phyloP scores from a whole-genome alignment of 2,113 vertebrate genomes.

The Leucopternis melanops region DNA sequence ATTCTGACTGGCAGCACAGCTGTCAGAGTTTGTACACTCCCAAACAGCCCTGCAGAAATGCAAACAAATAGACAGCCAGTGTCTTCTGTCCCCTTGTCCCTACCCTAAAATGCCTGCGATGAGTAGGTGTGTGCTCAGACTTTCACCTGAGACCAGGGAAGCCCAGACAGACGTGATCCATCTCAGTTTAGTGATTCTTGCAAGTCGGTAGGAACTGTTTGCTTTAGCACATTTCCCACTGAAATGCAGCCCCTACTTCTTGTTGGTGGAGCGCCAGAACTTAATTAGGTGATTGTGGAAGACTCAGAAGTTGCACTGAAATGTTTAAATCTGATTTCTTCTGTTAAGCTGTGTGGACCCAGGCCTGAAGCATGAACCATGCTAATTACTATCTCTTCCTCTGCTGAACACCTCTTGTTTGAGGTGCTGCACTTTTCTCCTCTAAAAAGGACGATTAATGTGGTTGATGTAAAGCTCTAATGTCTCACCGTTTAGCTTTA shows the following conservation, averaged over 20 bases:
- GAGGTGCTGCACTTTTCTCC: neutral
- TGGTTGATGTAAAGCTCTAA: neutral
- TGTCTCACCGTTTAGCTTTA: neutral
- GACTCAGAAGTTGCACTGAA: neutral
- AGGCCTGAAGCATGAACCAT: neutral
- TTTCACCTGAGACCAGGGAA: neutral
- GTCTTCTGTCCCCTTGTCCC: neutral
- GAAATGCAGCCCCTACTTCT: neutral
- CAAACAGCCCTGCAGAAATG: neutral
- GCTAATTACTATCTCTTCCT: neutral
- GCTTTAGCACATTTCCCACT: neutral
- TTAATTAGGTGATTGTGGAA: neutral
- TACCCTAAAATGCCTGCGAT: fast-evolving
- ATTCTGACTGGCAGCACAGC: neutral
- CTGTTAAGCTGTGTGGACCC: neutral
- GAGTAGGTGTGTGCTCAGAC: neutral
- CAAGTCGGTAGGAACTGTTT: neutral
- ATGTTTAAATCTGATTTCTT: neutral
- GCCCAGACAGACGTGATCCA: fast-evolving
- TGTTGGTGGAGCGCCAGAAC: fast-evolving
- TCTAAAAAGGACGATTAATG: neutral
- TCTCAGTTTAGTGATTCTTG: neutral
- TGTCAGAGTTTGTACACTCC: neutral
- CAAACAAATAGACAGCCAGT: neutral
- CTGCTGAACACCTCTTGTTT: neutral